Conservation (phyloP, 2,797 vertebrate species). For the Halcyon badia region DNA sequence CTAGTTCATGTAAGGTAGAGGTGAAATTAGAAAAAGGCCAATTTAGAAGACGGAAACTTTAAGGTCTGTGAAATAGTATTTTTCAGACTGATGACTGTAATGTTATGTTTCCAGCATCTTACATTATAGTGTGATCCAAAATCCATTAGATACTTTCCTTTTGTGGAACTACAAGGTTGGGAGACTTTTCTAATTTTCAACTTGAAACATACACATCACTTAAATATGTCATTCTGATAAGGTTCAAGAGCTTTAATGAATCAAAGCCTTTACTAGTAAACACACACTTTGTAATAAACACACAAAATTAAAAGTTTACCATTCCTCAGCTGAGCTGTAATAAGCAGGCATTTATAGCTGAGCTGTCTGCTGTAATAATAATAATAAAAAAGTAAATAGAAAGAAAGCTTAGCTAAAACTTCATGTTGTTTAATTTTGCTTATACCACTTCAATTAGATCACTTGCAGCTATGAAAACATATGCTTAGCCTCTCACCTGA, state of each 20-base stretch:
- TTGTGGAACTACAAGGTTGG: not conserved
- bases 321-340: not conserved
- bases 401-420: not conserved
- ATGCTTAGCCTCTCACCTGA: not conserved
- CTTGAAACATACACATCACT: not conserved
- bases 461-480: not conserved
- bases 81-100: not conserved
- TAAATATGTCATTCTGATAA: not conserved
- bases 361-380: not conserved
- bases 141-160: not conserved
- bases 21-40: constrained; percentile 29
- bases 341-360: not conserved
- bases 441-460: not conserved
- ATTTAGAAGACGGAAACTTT: not conserved
- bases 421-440: not conserved
- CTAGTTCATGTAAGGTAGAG: constrained; percentile 28
- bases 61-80: not conserved
- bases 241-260: not conserved
- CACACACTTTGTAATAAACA: not conserved
- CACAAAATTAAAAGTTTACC: not conserved
- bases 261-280: not conserved
- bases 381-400: not conserved
- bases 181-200: not conserved
- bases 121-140: not conserved
- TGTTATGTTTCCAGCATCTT: not conserved